phyloP scores from a whole-genome alignment of 2,888 invertebrate species.

The Agonopterix arenella region DNA sequence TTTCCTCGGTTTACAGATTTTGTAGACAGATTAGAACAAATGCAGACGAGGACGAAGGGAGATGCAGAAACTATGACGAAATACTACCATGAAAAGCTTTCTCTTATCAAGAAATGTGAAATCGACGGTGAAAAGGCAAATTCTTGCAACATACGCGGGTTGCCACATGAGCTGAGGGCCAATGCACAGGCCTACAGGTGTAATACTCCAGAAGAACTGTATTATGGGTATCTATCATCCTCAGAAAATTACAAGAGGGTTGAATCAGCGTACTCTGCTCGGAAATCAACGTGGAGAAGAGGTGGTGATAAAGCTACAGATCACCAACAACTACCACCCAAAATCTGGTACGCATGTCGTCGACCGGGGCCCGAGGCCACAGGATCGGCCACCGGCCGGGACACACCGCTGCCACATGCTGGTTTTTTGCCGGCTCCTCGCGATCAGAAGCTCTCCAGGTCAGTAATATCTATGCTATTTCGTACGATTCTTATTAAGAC shows the following conservation, averaged over 20 bases:
- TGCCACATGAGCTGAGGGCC: slow-evolving; percentile 14
- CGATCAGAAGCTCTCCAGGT: neutral
- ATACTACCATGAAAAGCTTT: slow-evolving; percentile 24
- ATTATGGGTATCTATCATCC: slow-evolving; percentile 18
- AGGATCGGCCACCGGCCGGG: slow-evolving; percentile 9
- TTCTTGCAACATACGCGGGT: slow-evolving; percentile 16
- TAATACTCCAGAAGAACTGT: slow-evolving; percentile 15
- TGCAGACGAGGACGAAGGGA: slow-evolving; percentile 20
- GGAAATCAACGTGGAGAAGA: neutral
- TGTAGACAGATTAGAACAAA: slow-evolving; percentile 22
- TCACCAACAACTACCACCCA: neutral
- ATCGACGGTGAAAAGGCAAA: slow-evolving; percentile 15
- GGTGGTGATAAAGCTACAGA: neutral
- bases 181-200: slow-evolving; percentile 21
- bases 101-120: slow-evolving; percentile 19
- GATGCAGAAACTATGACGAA: slow-evolving; percentile 26
- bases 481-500: too few species aligned
- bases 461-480: too few species aligned
- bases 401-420: slow-evolving; percentile 12
- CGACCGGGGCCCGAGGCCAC: slow-evolving; percentile 11
- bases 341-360: slow-evolving; percentile 13
- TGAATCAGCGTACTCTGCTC: neutral
- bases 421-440: slow-evolving; percentile 5
- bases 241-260: slow-evolving; percentile 13
- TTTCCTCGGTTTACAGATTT: slow-evolving; percentile 23